Evolutionary conservation across 1,140 invertebrate genomes (phyloP).

Genomic region (Temnothorax longispinosus): DNA sequence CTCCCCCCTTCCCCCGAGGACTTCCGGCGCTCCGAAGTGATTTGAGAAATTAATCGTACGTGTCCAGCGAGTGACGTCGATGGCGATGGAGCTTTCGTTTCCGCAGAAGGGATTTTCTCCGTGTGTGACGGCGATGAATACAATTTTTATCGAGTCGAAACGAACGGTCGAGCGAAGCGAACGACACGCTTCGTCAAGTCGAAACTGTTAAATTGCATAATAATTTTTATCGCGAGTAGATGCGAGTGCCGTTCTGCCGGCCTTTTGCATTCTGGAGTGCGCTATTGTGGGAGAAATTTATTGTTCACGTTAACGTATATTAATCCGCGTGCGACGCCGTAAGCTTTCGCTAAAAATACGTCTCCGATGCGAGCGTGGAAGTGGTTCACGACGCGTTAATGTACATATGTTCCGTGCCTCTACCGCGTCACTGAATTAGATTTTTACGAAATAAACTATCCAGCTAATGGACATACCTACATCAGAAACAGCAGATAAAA

Average conservation of each 20-base stretch:
- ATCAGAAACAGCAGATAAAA: background rate
- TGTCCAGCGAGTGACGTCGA: too few species aligned
- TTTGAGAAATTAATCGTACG: slow-evolving; percentile 37
- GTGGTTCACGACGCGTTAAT: background rate
- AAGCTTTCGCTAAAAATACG: slow-evolving; percentile 48
- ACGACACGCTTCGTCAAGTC: background rate
- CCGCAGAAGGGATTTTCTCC: background rate
- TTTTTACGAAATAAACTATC: slow-evolving; percentile 41
- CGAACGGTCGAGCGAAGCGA: too few species aligned
- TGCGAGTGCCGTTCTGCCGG: background rate
- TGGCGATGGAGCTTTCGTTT: background rate
- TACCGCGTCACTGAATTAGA: slow-evolving; percentile 15
- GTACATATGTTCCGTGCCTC: background rate
- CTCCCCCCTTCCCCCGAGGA: background rate
- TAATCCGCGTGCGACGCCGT: background rate
- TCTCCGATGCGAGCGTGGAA: background rate
- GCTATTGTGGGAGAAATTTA: slow-evolving; percentile 24
- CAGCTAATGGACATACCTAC: background rate
- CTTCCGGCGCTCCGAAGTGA: background rate
- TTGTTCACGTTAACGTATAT: background rate
- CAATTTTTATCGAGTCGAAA: background rate
- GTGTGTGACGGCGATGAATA: background rate
- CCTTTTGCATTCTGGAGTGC: background rate
- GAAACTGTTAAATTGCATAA: background rate
- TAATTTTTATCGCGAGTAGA: slow-evolving; percentile 9